Base-by-base conservation (phyloP, 2,797 vertebrate species). In the Buceros bicornis region DNA sequence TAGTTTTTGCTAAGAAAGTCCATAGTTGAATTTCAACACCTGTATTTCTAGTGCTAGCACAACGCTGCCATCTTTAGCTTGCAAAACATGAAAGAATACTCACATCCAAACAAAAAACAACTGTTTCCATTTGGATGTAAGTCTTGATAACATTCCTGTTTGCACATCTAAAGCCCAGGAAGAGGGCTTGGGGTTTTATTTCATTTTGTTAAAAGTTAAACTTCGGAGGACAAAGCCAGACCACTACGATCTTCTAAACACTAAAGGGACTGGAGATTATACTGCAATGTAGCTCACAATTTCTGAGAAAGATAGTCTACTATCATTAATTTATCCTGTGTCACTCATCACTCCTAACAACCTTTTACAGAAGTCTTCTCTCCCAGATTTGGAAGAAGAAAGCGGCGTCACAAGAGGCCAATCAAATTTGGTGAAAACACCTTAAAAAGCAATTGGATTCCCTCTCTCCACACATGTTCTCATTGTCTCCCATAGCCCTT, bases 161-260 rank as follows among this genome's bases (percentile, higher is more conserved):
- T 92, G 84, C 11, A 19, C 47, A 86, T 71, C 64, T 60, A 76
- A 91, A 73, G 81, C 66, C 53, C 37, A 19, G 61, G 80, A 89
- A 62, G 66, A 90, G 21, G 42, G 18, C 31, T 71, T 61, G 40
- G 50, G 16, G 1, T 16, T 95, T 86, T 74, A 20, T 40, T 90
- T 84, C 57, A 42, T 82, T 85, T 97, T 90, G 94, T 91, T 96
- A 82, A 9, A 95, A 78, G 71, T 73, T 84, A 74, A 71, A 70
- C 73, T 84, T 66, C 50, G 45, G 42, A 95, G 53, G 71, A 81
- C 81, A 89, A 94, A 90, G 74, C 71, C 83, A 94, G 83, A 89
- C 90, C 90, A 71, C 90, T 84, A 21, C 1, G 24, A 92, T 43
- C 88, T 61, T 73, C 78, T 77, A 22, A 92, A 90, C n/a, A 61